Base-by-base conservation (phyloP, 2,797 vertebrate genomes). In the Chrysocyon brachyurus region DNA sequence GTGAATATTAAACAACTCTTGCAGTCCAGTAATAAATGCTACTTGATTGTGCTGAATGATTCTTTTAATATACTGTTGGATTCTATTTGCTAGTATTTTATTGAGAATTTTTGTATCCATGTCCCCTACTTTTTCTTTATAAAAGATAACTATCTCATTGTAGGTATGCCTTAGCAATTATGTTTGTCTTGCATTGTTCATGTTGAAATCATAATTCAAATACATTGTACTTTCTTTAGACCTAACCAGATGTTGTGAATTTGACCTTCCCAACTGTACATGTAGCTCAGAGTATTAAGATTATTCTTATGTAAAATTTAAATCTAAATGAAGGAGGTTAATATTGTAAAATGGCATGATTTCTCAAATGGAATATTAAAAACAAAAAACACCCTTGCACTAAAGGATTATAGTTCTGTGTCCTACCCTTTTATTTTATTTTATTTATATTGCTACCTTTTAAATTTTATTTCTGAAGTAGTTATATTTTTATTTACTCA, bases 401-500 rank as follows among this genome's bases (percentile, higher is more conserved):
- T 78, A 88, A 54, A 78, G 81, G 28, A 40, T 95, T 87, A 90
- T 91, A 96, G 87, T 90, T 52, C n/a, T 54, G 1, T 0, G 56
- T 15, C 33, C 2, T 9, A 26, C n/a, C 6, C 1, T 33, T 40
- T 16, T 56, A 31, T 36, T 40, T 16, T 56, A 31, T 36, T 94
- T 56, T 40, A n/a, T 83, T 93, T 97, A 40, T 83, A 40, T 57
- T 90, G 77, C 81, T 81, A 90, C 91, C 36, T 85, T 56, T 93
- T 89, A 68, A 64, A 68, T 73, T 95, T 83, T 83, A 81, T 75
- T 73, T 97, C 63, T 91, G 46, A 40, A 96, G 15, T 56, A 4
- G 2, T 52, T 97, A 9, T 17, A 96, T 61, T 91, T 77, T 90
- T 92, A 82, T 96, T 96, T 89, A 54, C 66, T 90, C 61, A 90